Percentiles rank a stretch among this genome's conserved stretches.
Evolutionary conservation across 2,797 vertebrate genomes (phyloP).

Genomic region (Perodicticus potto): DNA sequence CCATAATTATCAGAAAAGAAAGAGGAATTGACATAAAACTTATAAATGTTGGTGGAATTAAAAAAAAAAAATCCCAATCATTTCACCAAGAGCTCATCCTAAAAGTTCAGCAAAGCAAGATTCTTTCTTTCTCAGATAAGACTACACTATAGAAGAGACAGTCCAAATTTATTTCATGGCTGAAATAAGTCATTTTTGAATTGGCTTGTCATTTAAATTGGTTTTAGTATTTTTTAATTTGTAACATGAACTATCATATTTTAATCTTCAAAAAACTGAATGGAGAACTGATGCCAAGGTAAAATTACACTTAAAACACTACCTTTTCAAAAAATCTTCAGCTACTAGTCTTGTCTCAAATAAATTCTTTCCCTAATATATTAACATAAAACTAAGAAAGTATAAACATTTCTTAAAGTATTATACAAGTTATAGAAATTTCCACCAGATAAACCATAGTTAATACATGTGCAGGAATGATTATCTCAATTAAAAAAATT

Average conservation of each 20-base stretch:
- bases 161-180: slow-evolving; percentile 68
- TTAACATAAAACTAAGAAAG: slow-evolving; percentile 21
- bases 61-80: slow-evolving; percentile 25
- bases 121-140: slow-evolving; percentile 48
- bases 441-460: neutral
- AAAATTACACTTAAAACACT: slow-evolving; percentile 65
- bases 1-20: neutral
- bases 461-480: neutral
- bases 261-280: slow-evolving; percentile 70
- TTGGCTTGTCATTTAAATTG: slow-evolving; percentile 67
- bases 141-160: slow-evolving; percentile 9
- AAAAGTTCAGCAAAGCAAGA: neutral
- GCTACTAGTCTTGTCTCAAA: slow-evolving; percentile 45
- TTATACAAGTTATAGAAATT: neutral
- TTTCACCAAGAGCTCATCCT: neutral
- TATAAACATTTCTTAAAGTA: neutral
- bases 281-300: slow-evolving; percentile 51
- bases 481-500: neutral
- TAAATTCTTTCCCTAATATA: slow-evolving; percentile 13
- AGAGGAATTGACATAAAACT: neutral
- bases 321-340: neutral
- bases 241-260: slow-evolving; percentile 60
- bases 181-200: slow-evolving; percentile 77
- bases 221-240: slow-evolving; percentile 71
- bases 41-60: neutral